Conservation (phyloP, 1,140 invertebrate genomes). For the Drosophila leontia region DNA sequence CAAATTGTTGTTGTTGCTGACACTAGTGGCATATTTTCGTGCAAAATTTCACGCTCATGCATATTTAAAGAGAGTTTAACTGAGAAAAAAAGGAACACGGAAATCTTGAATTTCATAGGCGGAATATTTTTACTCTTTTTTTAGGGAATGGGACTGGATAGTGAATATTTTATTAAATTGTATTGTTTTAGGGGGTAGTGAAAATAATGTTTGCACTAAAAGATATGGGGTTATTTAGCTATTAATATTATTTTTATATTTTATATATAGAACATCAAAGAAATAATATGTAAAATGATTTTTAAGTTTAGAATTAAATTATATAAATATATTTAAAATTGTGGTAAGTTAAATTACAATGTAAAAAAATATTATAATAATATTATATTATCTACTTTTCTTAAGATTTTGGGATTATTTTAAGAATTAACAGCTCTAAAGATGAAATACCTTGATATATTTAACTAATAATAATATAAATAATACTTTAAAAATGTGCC, state of each 20-base stretch:
- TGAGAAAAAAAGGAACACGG: constrained; percentile 34
- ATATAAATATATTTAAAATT: too few species aligned
- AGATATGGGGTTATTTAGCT: neutral
- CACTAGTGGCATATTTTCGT: constrained; percentile 76
- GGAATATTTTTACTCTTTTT: neutral
- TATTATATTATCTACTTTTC: too few species aligned
- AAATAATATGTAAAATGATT: neutral
- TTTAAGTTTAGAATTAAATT: neutral
- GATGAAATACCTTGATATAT: too few species aligned
- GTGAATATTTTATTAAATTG: constrained; percentile 10
- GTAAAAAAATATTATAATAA: too few species aligned
- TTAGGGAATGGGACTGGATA: neutral
- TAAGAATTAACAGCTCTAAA: too few species aligned
- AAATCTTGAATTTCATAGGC: constrained; percentile 20
- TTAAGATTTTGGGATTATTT: too few species aligned
- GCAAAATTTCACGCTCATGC: constrained; percentile 77
- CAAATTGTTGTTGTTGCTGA: constrained; percentile 12
- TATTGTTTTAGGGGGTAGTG: neutral
- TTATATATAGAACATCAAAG: neutral
- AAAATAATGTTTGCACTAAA: neutral
- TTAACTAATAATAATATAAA: too few species aligned
- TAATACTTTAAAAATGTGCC: too few species aligned
- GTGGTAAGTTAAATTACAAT: too few species aligned
- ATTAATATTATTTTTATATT: neutral
- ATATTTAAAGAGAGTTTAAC: constrained; percentile 62